Evolutionary conservation across 2,888 invertebrate species (phyloP).

Genomic region (Rhamnusium bicolor): DNA sequence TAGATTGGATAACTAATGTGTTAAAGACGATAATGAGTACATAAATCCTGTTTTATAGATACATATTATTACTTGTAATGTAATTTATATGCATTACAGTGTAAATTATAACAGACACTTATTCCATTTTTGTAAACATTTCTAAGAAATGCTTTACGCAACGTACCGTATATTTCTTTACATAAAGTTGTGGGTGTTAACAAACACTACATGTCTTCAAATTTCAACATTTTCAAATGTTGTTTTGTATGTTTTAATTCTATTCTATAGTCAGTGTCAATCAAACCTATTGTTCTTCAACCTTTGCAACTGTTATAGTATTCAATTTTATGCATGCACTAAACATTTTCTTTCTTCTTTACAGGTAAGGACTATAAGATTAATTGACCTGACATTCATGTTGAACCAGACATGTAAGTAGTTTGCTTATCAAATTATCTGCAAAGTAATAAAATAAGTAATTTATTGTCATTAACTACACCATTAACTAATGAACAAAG

Average conservation of each 20-base stretch:
- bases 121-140: conserved; percentile 22
- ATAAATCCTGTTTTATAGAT: neutral
- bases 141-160: conserved; percentile 22
- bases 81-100: neutral
- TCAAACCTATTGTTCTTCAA: conserved; percentile 40
- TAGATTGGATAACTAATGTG: neutral
- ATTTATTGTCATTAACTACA: conserved; percentile 36
- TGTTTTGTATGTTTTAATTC: conserved; percentile 22
- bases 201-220: conserved; percentile 26
- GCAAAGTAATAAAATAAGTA: conserved; percentile 43
- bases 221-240: conserved; percentile 30
- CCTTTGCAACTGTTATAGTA: conserved; percentile 39
- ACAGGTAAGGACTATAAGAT: conserved; percentile 40
- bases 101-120: neutral
- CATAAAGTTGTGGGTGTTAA: conserved; percentile 18
- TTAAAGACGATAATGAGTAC: neutral
- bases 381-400: conserved; percentile 45
- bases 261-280: conserved; percentile 36
- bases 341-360: conserved; percentile 34
- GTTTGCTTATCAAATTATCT: conserved; percentile 46
- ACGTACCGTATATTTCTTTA: conserved; percentile 9
- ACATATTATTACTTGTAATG: neutral
- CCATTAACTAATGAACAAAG: conserved; percentile 45
- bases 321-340: conserved; percentile 37
- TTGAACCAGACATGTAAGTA: conserved; percentile 44